A percentile compares a stretch with the other conserved stretches of the same genome.
These are phyloP conservation scores for Macrotis lagotis DNA, from an alignment of 2,113 vertebrate genomes.

Conservation along the genomic window DNA sequence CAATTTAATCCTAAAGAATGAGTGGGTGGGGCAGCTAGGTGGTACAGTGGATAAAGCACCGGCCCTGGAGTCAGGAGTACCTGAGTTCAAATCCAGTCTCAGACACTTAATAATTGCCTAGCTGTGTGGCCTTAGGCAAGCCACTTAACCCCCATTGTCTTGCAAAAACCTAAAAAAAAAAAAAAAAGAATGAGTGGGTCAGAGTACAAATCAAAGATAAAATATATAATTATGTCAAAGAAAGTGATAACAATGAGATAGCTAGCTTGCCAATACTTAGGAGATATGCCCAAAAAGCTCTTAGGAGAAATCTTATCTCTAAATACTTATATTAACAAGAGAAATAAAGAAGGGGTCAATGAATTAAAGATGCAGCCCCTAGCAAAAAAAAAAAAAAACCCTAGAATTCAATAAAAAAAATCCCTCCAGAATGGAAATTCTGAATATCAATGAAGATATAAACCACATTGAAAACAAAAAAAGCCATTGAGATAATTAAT, in stretches of 20 bases:
- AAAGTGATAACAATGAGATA: neutral
- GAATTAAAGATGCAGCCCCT: neutral
- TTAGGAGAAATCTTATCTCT: neutral
- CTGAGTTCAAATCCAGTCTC: too few species aligned
- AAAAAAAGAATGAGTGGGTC: neutral
- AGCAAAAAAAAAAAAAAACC: neutral
- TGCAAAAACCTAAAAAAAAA: too few species aligned
- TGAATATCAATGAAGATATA: neutral
- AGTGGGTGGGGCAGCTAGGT: too few species aligned
- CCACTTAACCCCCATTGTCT: too few species aligned
- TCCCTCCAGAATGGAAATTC: neutral
- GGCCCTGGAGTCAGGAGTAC: too few species aligned
- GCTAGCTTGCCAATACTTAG: neutral
- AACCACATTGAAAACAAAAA: neutral
- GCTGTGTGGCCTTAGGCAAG: too few species aligned
- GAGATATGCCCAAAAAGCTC: neutral
- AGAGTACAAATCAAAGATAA: neutral
- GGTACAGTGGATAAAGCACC: too few species aligned
- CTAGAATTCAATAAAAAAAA: neutral
- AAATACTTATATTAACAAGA: neutral
- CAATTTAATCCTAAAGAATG: neutral
- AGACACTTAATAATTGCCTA: too few species aligned
- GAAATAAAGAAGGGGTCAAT: neutral
- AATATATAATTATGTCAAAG: neutral
- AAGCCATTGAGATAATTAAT: neutral